Evolutionary conservation across 2,797 vertebrate genomes (phyloP).

Genomic region (Antennarius maculatus): DNA sequence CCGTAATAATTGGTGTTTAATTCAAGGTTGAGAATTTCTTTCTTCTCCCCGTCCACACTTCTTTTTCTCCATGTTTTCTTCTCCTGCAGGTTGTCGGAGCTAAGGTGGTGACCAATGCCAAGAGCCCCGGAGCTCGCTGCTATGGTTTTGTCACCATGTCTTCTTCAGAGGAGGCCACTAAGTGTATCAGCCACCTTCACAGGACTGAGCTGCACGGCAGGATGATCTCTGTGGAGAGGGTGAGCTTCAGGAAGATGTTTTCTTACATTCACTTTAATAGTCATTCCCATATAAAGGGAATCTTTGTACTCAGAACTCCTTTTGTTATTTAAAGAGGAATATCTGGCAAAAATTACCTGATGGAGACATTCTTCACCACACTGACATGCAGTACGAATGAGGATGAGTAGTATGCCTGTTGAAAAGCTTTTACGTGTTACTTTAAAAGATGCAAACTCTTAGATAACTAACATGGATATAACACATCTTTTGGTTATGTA

Average conservation of each 20-base stretch:
- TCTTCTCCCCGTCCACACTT: neutral
- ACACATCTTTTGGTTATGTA: too few species aligned
- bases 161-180: conserved; percentile 91
- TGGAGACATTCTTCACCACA: neutral
- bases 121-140: conserved; percentile 97
- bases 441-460: neutral
- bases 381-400: neutral
- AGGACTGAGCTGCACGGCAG: conserved; percentile 94
- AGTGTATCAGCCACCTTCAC: conserved; percentile 93
- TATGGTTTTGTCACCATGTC: conserved; percentile 98
- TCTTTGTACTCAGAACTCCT: neutral
- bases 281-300: neutral
- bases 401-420: neutral
- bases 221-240: conserved; percentile 98
- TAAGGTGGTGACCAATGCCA: conserved; percentile 97
- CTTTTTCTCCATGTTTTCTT: neutral
- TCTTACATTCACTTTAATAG: neutral
- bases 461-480: neutral
- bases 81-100: conserved; percentile 90
- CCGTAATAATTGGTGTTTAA: neutral
- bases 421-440: neutral
- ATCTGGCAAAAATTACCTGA: neutral
- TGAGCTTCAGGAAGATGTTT: conserved; percentile 51
- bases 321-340: neutral
- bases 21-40: neutral